Percentiles rank a stretch among this genome's conserved stretches.
Conservation (phyloP, 2,113 vertebrate genomes). For the Ptilonorhynchus violaceus region DNA sequence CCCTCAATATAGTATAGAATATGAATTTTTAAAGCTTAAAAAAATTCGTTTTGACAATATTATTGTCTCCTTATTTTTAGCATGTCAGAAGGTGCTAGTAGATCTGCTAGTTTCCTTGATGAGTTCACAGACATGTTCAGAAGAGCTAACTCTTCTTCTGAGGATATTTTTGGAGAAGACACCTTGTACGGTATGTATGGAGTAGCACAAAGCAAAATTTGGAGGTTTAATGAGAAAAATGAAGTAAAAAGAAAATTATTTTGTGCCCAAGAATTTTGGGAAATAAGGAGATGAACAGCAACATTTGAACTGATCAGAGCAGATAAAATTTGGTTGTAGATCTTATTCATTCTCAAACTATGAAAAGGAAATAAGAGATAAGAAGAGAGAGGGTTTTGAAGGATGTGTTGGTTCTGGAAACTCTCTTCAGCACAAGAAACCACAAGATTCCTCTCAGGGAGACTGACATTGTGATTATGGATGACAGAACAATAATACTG, state of each 20-base stretch:
- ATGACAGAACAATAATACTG: neutral
- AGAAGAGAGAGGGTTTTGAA: neutral
- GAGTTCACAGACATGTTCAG: constrained; percentile 86
- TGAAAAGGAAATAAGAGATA: neutral
- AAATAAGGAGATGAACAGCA: neutral
- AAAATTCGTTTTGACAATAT: neutral
- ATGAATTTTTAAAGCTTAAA: neutral
- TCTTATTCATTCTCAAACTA: neutral
- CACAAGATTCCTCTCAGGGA: neutral
- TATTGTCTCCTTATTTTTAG: constrained; percentile 68
- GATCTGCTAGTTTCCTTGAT: constrained; percentile 92
- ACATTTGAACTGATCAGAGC: neutral
- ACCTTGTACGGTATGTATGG: constrained; percentile 86
- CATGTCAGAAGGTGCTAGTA: constrained; percentile 86
- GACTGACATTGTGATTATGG: neutral
- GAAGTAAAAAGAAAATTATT: neutral
- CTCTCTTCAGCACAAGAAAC: neutral
- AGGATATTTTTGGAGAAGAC: constrained; percentile 92
- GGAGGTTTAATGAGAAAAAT: neutral
- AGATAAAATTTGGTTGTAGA: neutral
- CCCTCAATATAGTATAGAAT: neutral
- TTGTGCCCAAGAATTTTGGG: neutral
- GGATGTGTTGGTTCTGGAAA: neutral
- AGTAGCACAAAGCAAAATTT: neutral
- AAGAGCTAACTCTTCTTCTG: constrained; percentile 89